Evolutionary conservation across 2,888 invertebrate genomes (phyloP).

Genomic region (Rhorus exstirpatorius): DNA sequence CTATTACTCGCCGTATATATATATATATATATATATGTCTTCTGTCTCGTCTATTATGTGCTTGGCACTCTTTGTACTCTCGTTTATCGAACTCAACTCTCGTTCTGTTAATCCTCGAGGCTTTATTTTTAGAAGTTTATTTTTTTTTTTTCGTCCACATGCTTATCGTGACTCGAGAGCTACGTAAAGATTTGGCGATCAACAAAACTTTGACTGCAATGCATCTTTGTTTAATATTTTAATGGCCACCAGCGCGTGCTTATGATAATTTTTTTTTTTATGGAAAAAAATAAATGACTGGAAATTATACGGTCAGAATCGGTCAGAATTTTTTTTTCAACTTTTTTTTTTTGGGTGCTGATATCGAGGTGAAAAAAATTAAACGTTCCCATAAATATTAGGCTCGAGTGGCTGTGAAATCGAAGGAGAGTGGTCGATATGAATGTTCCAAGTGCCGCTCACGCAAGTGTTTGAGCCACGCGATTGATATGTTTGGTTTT

Average conservation of each 20-base stretch:
- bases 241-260: too few species aligned
- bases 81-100: slow-evolving; percentile 45
- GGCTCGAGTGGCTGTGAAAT: slow-evolving; percentile 30
- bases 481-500: slow-evolving; percentile 7
- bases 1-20: background rate
- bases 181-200: background rate
- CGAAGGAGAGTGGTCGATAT: background rate
- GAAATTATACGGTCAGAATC: too few species aligned
- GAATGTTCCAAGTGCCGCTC: slow-evolving; percentile 13
- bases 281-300: too few species aligned
- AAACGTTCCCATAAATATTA: slow-evolving; percentile 32
- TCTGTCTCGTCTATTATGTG: slow-evolving; percentile 34
- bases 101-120: slow-evolving; percentile 25
- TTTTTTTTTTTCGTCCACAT: background rate
- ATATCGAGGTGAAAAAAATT: background rate
- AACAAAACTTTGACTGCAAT: background rate
- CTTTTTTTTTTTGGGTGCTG: background rate
- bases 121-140: slow-evolving; percentile 20
- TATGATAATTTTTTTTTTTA: too few species aligned
- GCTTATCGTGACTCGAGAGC: slow-evolving; percentile 1
- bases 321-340: too few species aligned
- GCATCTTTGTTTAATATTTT: too few species aligned
- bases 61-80: slow-evolving; percentile 49
- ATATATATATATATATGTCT: background rate
- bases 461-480: slow-evolving; percentile 12